These are phyloP conservation scores for Aleiodes alternator DNA, from an alignment of 2,888 invertebrate genomes.

Conservation along the genomic window DNA sequence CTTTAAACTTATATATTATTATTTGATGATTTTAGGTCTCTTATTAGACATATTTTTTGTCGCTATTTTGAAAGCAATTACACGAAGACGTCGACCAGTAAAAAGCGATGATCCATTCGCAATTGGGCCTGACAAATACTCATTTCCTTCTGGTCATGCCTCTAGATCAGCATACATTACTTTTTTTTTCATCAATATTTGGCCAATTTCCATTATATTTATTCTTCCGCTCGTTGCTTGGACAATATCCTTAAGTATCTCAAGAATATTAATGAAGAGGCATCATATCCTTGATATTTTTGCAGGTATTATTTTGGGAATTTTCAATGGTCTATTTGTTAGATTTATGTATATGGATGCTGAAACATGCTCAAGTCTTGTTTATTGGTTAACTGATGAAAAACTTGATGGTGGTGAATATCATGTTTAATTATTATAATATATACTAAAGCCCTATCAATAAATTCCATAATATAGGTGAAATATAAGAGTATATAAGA, in stretches of 20 bases:
- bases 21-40: conserved; percentile 80
- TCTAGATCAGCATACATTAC: conserved; percentile 88
- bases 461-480: neutral
- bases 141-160: conserved; percentile 97
- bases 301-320: conserved; percentile 85
- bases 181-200: conserved; percentile 82
- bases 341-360: conserved; percentile 83
- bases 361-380: conserved; percentile 78
- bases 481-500: no score
- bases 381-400: conserved; percentile 82
- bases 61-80: conserved; percentile 86
- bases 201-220: conserved; percentile 80
- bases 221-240: conserved; percentile 84
- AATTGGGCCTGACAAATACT: conserved; percentile 91
- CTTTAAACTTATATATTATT: conserved; percentile 11
- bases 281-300: conserved; percentile 92
- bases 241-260: conserved; percentile 85
- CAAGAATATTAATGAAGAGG: conserved; percentile 88
- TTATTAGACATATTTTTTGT: conserved; percentile 87
- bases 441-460: neutral
- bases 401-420: conserved; percentile 83
- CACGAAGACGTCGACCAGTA: conserved; percentile 86
- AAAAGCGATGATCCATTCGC: conserved; percentile 81
- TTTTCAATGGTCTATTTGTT: conserved; percentile 82
- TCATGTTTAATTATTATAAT: conserved; percentile 77